These are phyloP conservation scores for Trichechus manatus DNA, from an alignment of 2,113 vertebrate species.

Conservation along the genomic window DNA sequence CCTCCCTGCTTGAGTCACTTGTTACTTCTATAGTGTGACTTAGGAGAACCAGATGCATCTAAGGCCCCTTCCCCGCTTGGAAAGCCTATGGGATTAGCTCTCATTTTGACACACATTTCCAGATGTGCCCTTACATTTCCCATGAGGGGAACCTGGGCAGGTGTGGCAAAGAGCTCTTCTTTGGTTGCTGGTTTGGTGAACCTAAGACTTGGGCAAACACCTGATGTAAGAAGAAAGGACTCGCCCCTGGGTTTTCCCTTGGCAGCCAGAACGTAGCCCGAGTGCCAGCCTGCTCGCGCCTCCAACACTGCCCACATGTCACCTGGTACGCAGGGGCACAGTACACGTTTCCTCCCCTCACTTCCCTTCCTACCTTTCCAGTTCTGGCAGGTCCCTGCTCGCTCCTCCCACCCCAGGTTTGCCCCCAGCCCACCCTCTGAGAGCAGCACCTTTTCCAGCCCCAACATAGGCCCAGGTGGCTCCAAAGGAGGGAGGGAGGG, in stretches of 20 bases:
- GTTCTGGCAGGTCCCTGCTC: neutral
- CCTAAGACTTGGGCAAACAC: neutral
- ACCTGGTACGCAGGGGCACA: neutral
- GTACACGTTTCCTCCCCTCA: neutral
- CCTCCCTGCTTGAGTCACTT: neutral
- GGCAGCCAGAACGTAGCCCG: neutral
- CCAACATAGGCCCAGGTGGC: neutral
- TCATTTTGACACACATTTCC: neutral
- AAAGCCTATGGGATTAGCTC: neutral
- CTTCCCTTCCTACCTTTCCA: neutral
- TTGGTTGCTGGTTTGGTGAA: neutral
- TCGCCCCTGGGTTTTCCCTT: neutral
- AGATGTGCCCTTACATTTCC: neutral
- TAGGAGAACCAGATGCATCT: neutral
- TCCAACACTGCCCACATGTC: neutral
- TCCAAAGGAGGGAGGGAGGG: neutral
- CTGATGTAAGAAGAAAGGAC: neutral
- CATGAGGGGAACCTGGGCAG: neutral
- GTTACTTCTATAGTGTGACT: neutral
- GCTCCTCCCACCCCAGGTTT: neutral
- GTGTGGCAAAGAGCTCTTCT: neutral
- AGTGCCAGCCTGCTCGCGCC: neutral
- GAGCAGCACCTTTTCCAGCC: neutral
- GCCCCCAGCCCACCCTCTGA: neutral
- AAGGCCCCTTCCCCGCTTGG: neutral